Evolutionary conservation across 2,888 invertebrate species (phyloP).

Genomic region (Tenthredo amoena): DNA sequence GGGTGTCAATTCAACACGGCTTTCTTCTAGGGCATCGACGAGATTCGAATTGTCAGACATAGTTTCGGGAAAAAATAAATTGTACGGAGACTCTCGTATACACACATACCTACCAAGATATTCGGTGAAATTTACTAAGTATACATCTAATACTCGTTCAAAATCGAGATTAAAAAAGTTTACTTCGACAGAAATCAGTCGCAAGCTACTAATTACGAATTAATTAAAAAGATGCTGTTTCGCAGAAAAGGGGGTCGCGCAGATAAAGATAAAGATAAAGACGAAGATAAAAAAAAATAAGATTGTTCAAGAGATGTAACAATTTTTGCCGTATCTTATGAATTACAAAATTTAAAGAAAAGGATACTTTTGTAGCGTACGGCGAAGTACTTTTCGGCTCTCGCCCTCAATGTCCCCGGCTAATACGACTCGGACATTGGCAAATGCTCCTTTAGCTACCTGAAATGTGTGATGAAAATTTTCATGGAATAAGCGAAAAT

Average conservation of each 20-base stretch:
- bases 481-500: neutral
- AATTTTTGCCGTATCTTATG: neutral
- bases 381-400: conserved; percentile 54
- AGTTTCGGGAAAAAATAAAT: neutral
- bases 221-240: neutral
- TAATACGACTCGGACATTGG: conserved; percentile 60
- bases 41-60: neutral
- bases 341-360: conserved; percentile 54
- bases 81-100: neutral
- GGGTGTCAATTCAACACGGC: neutral
- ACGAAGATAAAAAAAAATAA: neutral
- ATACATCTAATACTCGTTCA: neutral
- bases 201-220: neutral
- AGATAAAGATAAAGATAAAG: too few relatives aligned
- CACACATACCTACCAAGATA: too few relatives aligned
- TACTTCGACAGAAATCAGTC: neutral
- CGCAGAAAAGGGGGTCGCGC: neutral
- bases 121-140: too few relatives aligned
- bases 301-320: neutral
- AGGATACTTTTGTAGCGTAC: conserved; percentile 74
- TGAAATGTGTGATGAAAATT: neutral
- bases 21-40: neutral
- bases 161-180: neutral
- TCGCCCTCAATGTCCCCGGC: conserved; percentile 61
- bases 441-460: conserved; percentile 56